Base-by-base conservation (phyloP, 1,140 invertebrate genomes). In the Leptoteleia sp. region DNA sequence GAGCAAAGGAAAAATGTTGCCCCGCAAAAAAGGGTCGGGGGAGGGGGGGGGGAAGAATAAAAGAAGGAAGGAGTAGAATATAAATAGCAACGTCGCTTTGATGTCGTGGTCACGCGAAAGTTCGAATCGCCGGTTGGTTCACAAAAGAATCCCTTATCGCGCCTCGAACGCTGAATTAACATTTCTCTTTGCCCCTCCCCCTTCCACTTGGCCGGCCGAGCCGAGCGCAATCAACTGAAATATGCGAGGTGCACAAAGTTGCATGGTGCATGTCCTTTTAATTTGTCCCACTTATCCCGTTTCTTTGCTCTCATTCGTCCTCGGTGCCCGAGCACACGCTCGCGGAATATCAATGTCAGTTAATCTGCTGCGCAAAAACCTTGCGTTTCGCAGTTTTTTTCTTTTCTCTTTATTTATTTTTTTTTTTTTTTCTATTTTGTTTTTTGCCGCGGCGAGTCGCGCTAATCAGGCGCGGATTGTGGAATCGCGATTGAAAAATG, bases 261-360 rank as follows among this genome's bases (percentile, higher is more conserved):
- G 52, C 50, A 40, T 47, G 73, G 48, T 31, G 57, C 76, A 37
- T 29, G 71, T 76, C 67, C 67, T 73, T 81, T 81, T 64, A 76
- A 79, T 79, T 76, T 73, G 80, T 79, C 81, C 82, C 70, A 82
- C 81, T 84, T 84, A 79, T 83, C 75, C 72, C 79, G 62, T 82
- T 81, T 78, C 79, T 80, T 80, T 73, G 81, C 80, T 80, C 79
- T 80, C 82, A 61, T 79, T 82, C 73, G 71, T 75, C 64, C 75
- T 75, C 57, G 50, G 6, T 25, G 12, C 37, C 55, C 68, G 61
- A 61, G 57, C 67, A 35, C 52, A 64, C 47, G 64, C 67, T 75
- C 37, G 68, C 68, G 61, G 59, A 72, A 71, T 78, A 78, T 59
- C 67, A 61, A 78, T 67, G 57, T 37, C 50, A 47, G 59, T 25